Evolutionary conservation across 2,888 invertebrate genomes (phyloP).

Genomic region (Nysson spinosus): DNA sequence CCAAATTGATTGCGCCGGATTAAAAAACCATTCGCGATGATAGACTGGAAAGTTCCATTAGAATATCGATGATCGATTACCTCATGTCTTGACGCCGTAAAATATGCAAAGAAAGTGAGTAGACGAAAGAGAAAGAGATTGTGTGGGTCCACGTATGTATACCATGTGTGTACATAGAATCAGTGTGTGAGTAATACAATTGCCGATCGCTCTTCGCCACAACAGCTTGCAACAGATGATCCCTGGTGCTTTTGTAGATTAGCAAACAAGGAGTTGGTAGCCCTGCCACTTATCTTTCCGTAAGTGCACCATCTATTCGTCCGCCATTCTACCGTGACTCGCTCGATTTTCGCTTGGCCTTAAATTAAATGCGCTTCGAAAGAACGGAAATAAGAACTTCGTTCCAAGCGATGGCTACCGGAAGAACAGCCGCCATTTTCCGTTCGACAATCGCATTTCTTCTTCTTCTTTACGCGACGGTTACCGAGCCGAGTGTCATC

Average conservation of each 20-base stretch:
- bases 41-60: conserved; percentile 51
- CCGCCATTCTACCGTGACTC: conserved; percentile 55
- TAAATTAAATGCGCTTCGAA: conserved; percentile 57
- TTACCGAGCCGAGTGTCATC: conserved; percentile 5
- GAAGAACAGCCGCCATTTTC: conserved; percentile 46
- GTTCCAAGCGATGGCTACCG: conserved; percentile 44
- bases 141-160: conserved; percentile 9
- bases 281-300: conserved; percentile 67
- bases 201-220: conserved; percentile 69
- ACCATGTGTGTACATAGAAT: conserved; percentile 20
- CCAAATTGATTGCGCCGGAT: conserved; percentile 66
- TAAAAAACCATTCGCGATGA: conserved; percentile 44
- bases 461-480: neutral
- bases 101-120: conserved; percentile 28
- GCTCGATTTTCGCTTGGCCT: conserved; percentile 56
- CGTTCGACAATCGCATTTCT: conserved; percentile 38
- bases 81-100: conserved; percentile 33
- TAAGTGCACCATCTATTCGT: conserved; percentile 68
- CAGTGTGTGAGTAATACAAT: conserved; percentile 63
- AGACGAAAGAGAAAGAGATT: neutral
- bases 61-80: conserved; percentile 69
- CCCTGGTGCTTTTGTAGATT: conserved; percentile 65
- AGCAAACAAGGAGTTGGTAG: conserved; percentile 67
- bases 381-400: conserved; percentile 50
- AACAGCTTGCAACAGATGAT: conserved; percentile 71